Evolutionary conservation across 2,113 vertebrate species (phyloP).

Genomic region (Pogonocichla stellata): DNA sequence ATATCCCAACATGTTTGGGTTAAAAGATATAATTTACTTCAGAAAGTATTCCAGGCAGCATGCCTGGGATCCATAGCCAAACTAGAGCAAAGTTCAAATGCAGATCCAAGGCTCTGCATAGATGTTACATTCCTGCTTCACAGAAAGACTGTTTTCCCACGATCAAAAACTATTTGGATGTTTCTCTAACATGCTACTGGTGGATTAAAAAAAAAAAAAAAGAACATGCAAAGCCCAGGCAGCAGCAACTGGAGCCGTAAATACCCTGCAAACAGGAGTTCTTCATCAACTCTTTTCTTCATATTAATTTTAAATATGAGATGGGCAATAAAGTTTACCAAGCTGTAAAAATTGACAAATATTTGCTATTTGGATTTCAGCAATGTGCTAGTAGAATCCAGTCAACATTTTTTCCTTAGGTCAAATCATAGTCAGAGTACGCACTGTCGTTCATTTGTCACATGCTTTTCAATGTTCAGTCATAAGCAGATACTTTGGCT

Average conservation of each 20-base stretch:
- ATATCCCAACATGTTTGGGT: not conserved
- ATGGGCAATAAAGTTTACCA: not conserved
- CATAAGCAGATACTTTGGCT: not conserved
- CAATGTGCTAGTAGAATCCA: not conserved
- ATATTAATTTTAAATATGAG: not conserved
- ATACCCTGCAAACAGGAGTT: not conserved
- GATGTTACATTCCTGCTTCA: not conserved
- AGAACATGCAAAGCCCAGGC: not conserved
- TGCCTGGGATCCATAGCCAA: not conserved
- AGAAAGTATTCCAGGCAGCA: not conserved
- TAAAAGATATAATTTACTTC: not conserved
- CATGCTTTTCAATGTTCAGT: not conserved
- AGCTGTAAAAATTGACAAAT: not conserved
- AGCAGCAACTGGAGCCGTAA: not conserved
- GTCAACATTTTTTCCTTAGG: not conserved
- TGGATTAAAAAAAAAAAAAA: not conserved
- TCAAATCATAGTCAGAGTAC: not conserved
- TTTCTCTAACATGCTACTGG: not conserved
- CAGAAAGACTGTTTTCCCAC: not conserved
- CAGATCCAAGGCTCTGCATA: not conserved
- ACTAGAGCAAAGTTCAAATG: not conserved
- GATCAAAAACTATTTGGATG: not conserved
- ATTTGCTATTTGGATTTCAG: not conserved
- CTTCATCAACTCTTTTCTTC: conserved; percentile 15
- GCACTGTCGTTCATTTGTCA: not conserved